Base-by-base conservation (phyloP, 2,797 vertebrate genomes). In the Eulemur coronatus region DNA sequence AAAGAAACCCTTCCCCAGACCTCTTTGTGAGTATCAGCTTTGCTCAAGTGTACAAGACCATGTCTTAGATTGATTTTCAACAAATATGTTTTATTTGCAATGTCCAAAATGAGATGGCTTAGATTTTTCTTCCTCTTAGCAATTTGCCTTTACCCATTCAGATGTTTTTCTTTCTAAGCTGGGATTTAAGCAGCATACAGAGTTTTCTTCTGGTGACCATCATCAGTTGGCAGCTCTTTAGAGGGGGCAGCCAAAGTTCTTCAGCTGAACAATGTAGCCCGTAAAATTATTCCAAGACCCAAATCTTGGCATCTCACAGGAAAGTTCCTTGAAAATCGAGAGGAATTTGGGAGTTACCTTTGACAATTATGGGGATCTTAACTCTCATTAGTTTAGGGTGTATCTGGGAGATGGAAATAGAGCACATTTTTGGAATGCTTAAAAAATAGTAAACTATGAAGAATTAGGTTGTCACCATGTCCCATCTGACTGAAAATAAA, bases 231-330 rank as follows among this genome's bases (percentile, higher is more conserved):
- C 11, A 35, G 17, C 18, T 96, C 65, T 89, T 81, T n/a, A 70
- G 43, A 78, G 95, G 41, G 38, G 76, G 26, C 61, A 82, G 17
- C 6, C 28, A 69, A 70, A 72, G 13, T 84, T 87, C 67, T 81
- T 33, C 50, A n/a, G 38, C 41, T 67, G 11, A 90, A 88, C 28
- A 82, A n/a, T 14, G 11, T 22, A 63, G 35, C 52, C 35, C 28
- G 57, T n/a, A 84, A 94, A 95, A 91, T 91, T 67, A 67, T 59
- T 78, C 30, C 59, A 94, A 67, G 75, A 91, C n/a, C 61, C 33
- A 52, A 73, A 88, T 80, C 35, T 87, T 57, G 43, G 30, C 43
- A 84, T 73, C 41, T 43, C 17, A 33, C 0, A 61, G 63, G 30
- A 94, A 85, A 48, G 1, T 59, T 72, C 89, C 76, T 88, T 84